Conservation (phyloP, 2,797 vertebrate species). For the Mycteria americana region DNA sequence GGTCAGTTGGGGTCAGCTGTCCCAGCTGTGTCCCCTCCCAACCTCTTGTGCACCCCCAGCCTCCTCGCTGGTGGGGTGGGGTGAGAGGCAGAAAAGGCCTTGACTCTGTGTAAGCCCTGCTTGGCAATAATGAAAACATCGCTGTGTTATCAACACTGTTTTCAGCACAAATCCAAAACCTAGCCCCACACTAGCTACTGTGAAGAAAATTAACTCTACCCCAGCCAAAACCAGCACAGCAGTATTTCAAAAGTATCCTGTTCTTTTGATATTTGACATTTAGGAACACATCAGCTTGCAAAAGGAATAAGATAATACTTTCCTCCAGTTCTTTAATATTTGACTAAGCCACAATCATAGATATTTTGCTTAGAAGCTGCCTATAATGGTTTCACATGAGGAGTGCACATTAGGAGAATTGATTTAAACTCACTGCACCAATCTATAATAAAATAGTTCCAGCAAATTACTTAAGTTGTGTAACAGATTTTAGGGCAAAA, state of each 20-base stretch:
- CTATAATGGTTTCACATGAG: background rate
- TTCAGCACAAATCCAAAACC: too few species aligned
- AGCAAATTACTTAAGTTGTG: background rate
- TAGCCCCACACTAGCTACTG: too few species aligned
- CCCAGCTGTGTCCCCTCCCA: too few species aligned
- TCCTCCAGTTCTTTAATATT: background rate
- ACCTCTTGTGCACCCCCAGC: too few species aligned
- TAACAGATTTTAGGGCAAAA: background rate
- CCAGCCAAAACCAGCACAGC: too few species aligned
- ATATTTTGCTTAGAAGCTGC: background rate
- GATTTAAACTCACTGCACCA: background rate
- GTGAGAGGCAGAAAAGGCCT: too few species aligned
- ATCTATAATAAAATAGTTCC: background rate
- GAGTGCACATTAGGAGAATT: background rate
- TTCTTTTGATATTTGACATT: background rate
- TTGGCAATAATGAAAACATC: too few species aligned
- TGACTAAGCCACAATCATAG: background rate
- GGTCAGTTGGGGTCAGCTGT: too few species aligned
- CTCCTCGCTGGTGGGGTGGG: too few species aligned
- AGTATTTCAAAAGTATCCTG: background rate
- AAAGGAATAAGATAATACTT: background rate
- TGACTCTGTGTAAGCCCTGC: too few species aligned
- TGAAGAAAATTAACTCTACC: too few species aligned
- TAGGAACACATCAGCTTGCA: background rate
- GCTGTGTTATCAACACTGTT: too few species aligned